Evolutionary conservation across 1,140 invertebrate species (phyloP), one percentile per base, ranked within the genome.

Genomic region (Megalopta genalis): DNA sequence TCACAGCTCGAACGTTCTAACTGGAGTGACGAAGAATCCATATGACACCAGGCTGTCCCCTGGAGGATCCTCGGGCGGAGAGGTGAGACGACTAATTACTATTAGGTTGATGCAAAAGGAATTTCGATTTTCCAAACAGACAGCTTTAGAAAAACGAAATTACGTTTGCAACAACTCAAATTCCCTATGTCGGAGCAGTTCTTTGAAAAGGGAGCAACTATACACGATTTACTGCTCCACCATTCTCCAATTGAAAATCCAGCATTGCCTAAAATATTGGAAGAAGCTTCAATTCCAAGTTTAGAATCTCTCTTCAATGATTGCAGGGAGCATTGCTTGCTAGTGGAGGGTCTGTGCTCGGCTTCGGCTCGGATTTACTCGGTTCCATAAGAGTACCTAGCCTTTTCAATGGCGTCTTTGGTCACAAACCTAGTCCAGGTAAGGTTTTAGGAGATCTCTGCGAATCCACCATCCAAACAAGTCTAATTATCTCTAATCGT

Each of bases 371-470:
- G 0, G 98, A 99, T 90, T 95, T 98, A 74, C 96, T 95, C 16
- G 95, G 98, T 14, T 98, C 97, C 18, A 96, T 99, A 79, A 94
- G 98, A 39, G 93, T 99, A 84, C 98, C 98, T 1, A 94, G 96
- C 14, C 94, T 96, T 54, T 98, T 97, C 88, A 97, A 96, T 91
- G 98, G 98, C 25, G 93, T 98, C 42, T 98, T 97, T 89, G 97
- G 97, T 37, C 97, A 98, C 90, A 98, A 98, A 88, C 95, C 97
- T 23, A 96, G 97, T 1, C 93, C 95, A 82, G 95, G 96, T 95
- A 82, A 49, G 10, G 16, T 52, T 52, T 7, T 21, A 18, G 16
- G 7, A 52, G 16, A 52, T 52, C 5, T 5, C 5, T 52, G 1
- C 10, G 16, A 18, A 14, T 18, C 10, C 16, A 14, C n/a, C n/a